A percentile compares a stretch with the other conserved stretches of the same genome.
Conservation (phyloP, 2,797 vertebrate genomes). For the Staurois parvus region DNA sequence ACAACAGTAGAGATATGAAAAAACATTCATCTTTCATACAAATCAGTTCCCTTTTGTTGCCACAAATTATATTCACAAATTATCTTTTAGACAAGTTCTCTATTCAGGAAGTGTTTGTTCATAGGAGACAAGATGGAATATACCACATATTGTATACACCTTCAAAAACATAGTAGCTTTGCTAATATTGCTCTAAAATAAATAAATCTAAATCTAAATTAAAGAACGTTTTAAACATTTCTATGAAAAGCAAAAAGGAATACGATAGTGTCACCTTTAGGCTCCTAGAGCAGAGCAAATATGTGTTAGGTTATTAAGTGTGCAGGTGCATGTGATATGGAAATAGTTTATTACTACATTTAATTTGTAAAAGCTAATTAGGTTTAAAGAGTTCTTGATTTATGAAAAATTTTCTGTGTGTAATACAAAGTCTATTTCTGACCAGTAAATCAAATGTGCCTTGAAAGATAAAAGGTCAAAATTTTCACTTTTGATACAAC, state of each 20-base stretch:
- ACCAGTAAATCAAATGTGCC: background rate
- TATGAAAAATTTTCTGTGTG: background rate
- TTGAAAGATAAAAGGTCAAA: no score
- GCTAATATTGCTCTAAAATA: conserved; percentile 39
- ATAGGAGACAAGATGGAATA: background rate
- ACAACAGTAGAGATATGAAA: no score
- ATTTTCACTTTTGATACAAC: no score
- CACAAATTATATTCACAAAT: no score
- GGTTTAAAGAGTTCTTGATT: background rate
- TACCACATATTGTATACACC: background rate
- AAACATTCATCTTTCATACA: no score
- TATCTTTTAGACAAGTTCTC: no score
- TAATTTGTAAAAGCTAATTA: conserved; percentile 9
- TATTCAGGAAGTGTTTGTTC: no score
- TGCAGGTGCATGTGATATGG: background rate
- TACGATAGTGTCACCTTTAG: background rate
- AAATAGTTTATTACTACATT: background rate
- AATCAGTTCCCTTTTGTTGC: no score
- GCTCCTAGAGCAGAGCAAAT: background rate
- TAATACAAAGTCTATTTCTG: background rate
- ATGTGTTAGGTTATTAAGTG: conserved; percentile 23
- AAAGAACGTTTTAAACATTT: conserved; percentile 23
- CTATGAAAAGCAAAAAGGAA: background rate
- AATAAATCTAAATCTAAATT: conserved; percentile 33
- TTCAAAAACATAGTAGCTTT: conserved; percentile 14